phyloP scores from a whole-genome alignment of 2,888 invertebrate genomes.

The Omphaloscelis lunosa region DNA sequence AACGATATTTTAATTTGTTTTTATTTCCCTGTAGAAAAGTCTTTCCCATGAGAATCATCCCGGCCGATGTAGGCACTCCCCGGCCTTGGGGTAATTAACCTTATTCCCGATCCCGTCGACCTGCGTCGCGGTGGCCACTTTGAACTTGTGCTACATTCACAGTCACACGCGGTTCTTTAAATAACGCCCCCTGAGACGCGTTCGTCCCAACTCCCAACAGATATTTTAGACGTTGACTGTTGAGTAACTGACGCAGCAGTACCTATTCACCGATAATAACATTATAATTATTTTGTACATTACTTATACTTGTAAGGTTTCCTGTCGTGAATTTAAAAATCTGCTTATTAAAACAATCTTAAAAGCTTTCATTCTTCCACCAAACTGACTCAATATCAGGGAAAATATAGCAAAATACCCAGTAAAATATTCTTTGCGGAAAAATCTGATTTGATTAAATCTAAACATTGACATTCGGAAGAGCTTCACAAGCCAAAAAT shows the following conservation, averaged over 20 bases:
- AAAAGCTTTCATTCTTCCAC: slow-evolving; percentile 40
- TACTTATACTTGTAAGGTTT: background rate
- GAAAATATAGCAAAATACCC: slow-evolving; percentile 13
- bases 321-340: background rate
- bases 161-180: slow-evolving; percentile 83
- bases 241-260: slow-evolving; percentile 20
- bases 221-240: slow-evolving; percentile 19
- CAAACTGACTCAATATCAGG: slow-evolving; percentile 1
- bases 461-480: slow-evolving; percentile 18
- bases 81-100: slow-evolving; percentile 88
- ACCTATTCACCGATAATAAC: background rate
- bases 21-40: slow-evolving; percentile 71
- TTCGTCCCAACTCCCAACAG: slow-evolving; percentile 68
- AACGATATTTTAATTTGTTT: slow-evolving; percentile 68
- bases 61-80: slow-evolving; percentile 73
- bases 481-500: background rate
- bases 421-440: slow-evolving; percentile 23
- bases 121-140: slow-evolving; percentile 78
- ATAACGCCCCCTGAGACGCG: slow-evolving; percentile 80
- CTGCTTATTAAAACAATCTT: background rate
- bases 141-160: slow-evolving; percentile 89
- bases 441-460: slow-evolving; percentile 15
- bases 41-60: slow-evolving; percentile 64
- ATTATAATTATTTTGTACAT: slow-evolving; percentile 2
- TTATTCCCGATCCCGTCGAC: slow-evolving; percentile 81